Conservation (phyloP, 2,888 invertebrate genomes). For the Cephus runcator region DNA sequence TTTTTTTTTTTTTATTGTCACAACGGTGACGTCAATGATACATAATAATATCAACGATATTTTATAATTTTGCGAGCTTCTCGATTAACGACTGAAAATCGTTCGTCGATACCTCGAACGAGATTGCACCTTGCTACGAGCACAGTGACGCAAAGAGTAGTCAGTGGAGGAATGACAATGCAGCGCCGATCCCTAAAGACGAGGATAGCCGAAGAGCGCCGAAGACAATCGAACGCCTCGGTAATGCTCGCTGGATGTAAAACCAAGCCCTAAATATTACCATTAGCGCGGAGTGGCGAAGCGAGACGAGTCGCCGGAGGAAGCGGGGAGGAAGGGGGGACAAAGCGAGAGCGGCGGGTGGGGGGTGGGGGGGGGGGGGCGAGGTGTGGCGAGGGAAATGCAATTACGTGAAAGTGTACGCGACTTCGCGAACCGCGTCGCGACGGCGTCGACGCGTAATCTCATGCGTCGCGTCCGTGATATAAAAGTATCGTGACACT, state of each 20-base stretch:
- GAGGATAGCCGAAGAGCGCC: neutral
- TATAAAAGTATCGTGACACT: no score
- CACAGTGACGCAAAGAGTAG: no score
- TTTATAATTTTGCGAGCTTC: no score
- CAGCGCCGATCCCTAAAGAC: no score
- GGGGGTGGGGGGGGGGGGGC: neutral
- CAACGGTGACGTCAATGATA: no score
- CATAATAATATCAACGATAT: no score
- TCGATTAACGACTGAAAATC: no score
- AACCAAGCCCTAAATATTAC: slow-evolving; percentile 44
- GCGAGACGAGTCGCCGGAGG: slow-evolving; percentile 33
- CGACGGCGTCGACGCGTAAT: slow-evolving; percentile 19
- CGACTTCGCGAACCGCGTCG: neutral
- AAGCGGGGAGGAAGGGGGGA: neutral
- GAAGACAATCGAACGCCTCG: neutral
- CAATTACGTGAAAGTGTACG: slow-evolving; percentile 51
- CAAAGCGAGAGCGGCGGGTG: neutral
- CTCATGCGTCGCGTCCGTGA: no score
- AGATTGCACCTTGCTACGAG: no score
- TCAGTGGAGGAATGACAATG: no score
- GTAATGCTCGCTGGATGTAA: neutral
- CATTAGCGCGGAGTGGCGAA: slow-evolving; percentile 30
- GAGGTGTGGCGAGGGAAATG: slow-evolving; percentile 46
- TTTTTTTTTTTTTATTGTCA: no score
- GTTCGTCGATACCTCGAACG: no score